A percentile compares a stretch with the other conserved stretches of the same genome.
phyloP scores from a whole-genome alignment of 2,113 vertebrate species.

The Todiramphus saurophagus region DNA sequence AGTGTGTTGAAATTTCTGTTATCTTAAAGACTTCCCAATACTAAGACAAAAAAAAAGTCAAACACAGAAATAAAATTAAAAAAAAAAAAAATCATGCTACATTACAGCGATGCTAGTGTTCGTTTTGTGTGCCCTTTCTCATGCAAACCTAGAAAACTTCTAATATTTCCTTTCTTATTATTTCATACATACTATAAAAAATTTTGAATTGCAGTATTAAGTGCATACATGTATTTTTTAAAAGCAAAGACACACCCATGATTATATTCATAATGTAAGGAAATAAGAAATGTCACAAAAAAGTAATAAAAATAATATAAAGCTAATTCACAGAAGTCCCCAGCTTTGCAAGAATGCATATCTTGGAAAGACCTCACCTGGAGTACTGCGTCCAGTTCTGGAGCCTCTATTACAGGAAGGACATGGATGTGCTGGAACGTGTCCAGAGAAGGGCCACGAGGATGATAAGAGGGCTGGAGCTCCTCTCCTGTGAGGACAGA shows the following conservation, averaged over 20 bases:
- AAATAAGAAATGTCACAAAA: not conserved
- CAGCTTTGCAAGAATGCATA: not conserved
- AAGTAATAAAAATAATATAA: not conserved
- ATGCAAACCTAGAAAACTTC: not conserved
- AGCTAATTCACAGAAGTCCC: not conserved
- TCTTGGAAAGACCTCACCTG: not conserved
- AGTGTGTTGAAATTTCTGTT: not conserved
- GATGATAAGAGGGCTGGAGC: too few relatives aligned
- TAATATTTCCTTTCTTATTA: not conserved
- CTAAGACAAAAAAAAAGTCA: not conserved
- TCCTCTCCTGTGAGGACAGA: too few relatives aligned
- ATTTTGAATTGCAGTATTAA: not conserved
- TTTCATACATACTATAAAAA: not conserved
- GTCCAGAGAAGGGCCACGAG: too few relatives aligned
- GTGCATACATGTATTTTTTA: not conserved
- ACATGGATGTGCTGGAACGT: too few relatives aligned
- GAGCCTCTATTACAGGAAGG: too few relatives aligned
- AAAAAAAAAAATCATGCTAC: not conserved
- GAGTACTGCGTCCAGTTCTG: too few relatives aligned
- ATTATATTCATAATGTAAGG: not conserved
- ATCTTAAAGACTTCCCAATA: not conserved
- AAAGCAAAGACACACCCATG: not conserved
- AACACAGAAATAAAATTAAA: not conserved
- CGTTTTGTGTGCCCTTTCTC: not conserved
- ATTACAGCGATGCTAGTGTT: not conserved